Base-by-base conservation (phyloP, 1,140 invertebrate species). In the Leguminivora glycinivorella region DNA sequence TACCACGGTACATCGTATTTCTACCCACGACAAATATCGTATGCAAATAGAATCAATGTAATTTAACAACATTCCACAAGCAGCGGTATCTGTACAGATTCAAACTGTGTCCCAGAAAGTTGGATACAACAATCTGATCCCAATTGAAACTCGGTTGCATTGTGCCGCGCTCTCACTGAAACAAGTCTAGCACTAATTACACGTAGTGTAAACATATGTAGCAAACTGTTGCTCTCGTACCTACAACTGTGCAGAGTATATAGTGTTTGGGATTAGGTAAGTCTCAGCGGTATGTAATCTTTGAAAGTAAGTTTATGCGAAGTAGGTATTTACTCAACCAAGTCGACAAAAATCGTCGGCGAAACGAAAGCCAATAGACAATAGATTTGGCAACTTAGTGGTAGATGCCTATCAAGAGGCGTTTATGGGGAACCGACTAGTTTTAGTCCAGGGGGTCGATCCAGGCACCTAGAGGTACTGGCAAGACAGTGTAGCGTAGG, bases 141-240 rank as follows among this genome's bases (percentile, higher is more conserved):
- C 47, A 52, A 52, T 52, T 52, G 17, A 52, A 52, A 52, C 47
- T 52, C n/a, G n/a, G 19, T 9, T 22, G 47, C 47, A 22, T 52
- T 22, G 47, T 22, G 1, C 7, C 19, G 47, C n/a, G 47, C 17
- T 47, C 43, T 7, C 43, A 9, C 19, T 9, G 17, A 6, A 0
- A 22, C 47, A 52, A 52, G 14, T 52, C 19, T 9, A 22, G 19
- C 47, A 52, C 47, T 52, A 52, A 52, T 52, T 52, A 52, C 47
- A 5, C 43, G 7, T 6, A 5, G 47, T 52, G 47, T 22, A 52
- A 52, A 22, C 47, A 52, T 19, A 22, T 52, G 47, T 52, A 6
- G 43, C 43, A 47, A 52, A 19, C 19, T 52, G 17, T 52, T 52
- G 47, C 19, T 52, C 6, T n/a, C n/a, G n/a, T 19, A 22, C 17